Percentiles rank a stretch among this genome's conserved stretches.
These are phyloP conservation scores for Ectemnius lituratus DNA, from an alignment of 2,888 invertebrate genomes.

Conservation along the genomic window DNA sequence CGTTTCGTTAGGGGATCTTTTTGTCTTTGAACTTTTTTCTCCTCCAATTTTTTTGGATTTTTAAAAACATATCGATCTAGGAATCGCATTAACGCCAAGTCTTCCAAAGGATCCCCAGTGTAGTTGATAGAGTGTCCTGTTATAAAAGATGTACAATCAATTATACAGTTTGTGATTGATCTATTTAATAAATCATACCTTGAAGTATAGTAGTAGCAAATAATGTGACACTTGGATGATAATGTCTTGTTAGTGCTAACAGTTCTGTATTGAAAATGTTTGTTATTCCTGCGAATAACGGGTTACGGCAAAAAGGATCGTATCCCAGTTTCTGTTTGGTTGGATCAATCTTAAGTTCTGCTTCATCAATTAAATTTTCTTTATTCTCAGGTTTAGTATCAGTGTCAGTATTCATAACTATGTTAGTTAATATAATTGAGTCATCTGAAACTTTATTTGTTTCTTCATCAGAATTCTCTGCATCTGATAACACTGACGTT, in stretches of 20 bases:
- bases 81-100: conserved; percentile 94
- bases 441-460: conserved; percentile 34
- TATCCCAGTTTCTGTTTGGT: conserved; percentile 77
- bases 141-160: not conserved
- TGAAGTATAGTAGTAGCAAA: conserved; percentile 90
- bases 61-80: conserved; percentile 97
- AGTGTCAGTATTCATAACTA: conserved; percentile 40
- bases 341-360: conserved; percentile 24
- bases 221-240: conserved; percentile 94
- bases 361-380: not conserved
- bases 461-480: conserved; percentile 17
- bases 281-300: conserved; percentile 89
- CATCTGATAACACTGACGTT: conserved; percentile 13
- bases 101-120: conserved; percentile 94
- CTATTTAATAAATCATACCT: conserved; percentile 76
- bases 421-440: conserved; percentile 61
- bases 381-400: conserved; percentile 20
- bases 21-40: conserved; percentile 79
- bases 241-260: conserved; percentile 85
- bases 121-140: conserved; percentile 88
- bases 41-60: conserved; percentile 88
- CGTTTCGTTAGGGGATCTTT: conserved; percentile 84
- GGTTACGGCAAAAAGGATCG: conserved; percentile 88
- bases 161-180: conserved; percentile 1
- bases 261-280: conserved; percentile 87